Conservation (phyloP, 2,888 invertebrate species). For the Pterostichus niger region DNA sequence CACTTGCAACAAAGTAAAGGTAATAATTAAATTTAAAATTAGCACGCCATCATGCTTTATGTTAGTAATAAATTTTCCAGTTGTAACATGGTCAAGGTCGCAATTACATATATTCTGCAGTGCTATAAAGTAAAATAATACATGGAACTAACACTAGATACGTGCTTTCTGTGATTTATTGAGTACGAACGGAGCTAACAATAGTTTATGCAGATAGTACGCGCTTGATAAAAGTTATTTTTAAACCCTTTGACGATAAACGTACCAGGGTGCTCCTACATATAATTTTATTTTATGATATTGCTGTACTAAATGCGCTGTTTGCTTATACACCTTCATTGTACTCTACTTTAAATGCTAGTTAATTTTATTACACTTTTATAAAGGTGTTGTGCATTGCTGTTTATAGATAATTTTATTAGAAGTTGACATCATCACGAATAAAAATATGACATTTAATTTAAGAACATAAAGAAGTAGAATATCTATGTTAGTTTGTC, state of each 20-base stretch:
- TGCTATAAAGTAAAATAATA: not conserved
- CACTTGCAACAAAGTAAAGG: not conserved
- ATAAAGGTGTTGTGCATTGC: no score
- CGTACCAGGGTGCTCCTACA: no score
- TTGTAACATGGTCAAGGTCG: conserved; percentile 14
- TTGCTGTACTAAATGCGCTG: no score
- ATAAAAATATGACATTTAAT: no score
- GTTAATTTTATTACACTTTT: no score
- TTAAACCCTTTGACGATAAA: not conserved
- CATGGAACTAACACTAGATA: not conserved
- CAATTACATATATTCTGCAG: conserved; percentile 10
- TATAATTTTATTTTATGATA: no score
- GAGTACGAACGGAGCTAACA: not conserved
- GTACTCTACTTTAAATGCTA: no score
- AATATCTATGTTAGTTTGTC: no score
- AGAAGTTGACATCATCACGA: no score
- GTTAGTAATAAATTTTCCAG: conserved; percentile 25
- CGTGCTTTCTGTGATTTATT: conserved; percentile 28
- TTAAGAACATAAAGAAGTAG: no score
- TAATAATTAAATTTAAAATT: conserved; percentile 44
- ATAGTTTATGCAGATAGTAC: conserved; percentile 12
- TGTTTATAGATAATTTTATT: no score
- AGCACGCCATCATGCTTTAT: not conserved
- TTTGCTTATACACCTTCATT: no score
- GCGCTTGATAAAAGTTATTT: not conserved